Percentiles rank a stretch among this genome's conserved stretches.
Conservation (phyloP, 2,888 invertebrate genomes). For the Tiliacea aurago region DNA sequence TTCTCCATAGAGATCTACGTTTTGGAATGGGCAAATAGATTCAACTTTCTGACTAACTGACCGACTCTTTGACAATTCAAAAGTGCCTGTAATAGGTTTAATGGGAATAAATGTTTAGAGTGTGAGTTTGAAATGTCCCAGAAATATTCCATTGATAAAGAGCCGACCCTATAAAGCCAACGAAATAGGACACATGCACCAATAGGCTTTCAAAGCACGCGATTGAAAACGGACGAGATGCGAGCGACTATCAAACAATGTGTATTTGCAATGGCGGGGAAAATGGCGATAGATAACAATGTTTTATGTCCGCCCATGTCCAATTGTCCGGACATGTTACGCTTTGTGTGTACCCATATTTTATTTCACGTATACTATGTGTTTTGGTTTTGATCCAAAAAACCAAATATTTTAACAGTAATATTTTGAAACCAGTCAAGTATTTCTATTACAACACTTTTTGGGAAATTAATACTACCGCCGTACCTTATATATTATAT, state of each 20-base stretch:
- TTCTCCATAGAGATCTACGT: too few relatives aligned
- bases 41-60: too few relatives aligned
- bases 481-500: too few relatives aligned
- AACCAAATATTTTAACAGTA: neutral
- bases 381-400: neutral
- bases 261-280: constrained; percentile 42
- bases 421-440: neutral
- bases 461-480: neutral
- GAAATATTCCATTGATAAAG: neutral
- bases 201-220: constrained; percentile 34
- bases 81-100: too few relatives aligned
- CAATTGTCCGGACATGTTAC: constrained; percentile 9
- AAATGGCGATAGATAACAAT: constrained; percentile 47
- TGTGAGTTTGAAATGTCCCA: too few relatives aligned
- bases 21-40: too few relatives aligned
- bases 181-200: constrained; percentile 31
- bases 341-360: constrained; percentile 13
- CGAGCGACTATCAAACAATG: constrained; percentile 39
- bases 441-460: neutral
- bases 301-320: constrained; percentile 33
- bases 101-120: too few relatives aligned
- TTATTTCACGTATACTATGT: constrained; percentile 10
- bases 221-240: constrained; percentile 33
- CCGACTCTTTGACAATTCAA: too few relatives aligned
- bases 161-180: neutral